These are phyloP conservation scores for Drosophila tsacasi DNA, from an alignment of 1,140 invertebrate genomes.

Conservation along the genomic window DNA sequence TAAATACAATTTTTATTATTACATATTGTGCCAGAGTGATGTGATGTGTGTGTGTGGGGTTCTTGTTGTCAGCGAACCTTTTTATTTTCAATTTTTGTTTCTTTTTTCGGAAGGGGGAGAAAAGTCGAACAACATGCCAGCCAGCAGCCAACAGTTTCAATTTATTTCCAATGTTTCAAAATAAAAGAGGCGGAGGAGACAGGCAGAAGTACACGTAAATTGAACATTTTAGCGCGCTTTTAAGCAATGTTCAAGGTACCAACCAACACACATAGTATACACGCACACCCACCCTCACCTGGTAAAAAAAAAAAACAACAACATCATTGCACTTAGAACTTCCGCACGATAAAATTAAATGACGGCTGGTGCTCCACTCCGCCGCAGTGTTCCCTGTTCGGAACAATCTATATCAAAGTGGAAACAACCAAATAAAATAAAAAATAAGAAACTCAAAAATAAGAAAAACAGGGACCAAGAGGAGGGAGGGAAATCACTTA, in stretches of 20 bases:
- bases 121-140: slow-evolving; percentile 16
- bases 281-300: slow-evolving; percentile 47
- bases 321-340: slow-evolving; percentile 77
- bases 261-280: not conserved
- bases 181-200: slow-evolving; percentile 18
- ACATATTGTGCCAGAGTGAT: slow-evolving; percentile 48
- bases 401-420: slow-evolving; percentile 78
- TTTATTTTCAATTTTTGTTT: slow-evolving; percentile 28
- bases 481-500: slow-evolving; percentile 73
- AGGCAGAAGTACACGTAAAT: slow-evolving; percentile 68
- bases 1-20: slow-evolving; percentile 76
- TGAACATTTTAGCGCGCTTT: slow-evolving; percentile 83
- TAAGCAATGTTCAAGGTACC: slow-evolving; percentile 57
- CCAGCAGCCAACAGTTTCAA: slow-evolving; percentile 62
- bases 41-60: slow-evolving; percentile 3
- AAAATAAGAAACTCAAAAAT: slow-evolving; percentile 18
- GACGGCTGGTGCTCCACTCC: slow-evolving; percentile 55
- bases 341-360: slow-evolving; percentile 82
- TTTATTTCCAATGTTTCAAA: slow-evolving; percentile 80
- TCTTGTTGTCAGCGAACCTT: slow-evolving; percentile 67
- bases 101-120: slow-evolving; percentile 30
- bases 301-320: slow-evolving; percentile 22
- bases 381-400: slow-evolving; percentile 31
- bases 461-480: slow-evolving; percentile 2
- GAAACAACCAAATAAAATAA: slow-evolving; percentile 23